Percentiles rank a stretch among this genome's conserved stretches.
Evolutionary conservation across 2,797 vertebrate genomes (phyloP).

Genomic region (Sternotherus odoratus): DNA sequence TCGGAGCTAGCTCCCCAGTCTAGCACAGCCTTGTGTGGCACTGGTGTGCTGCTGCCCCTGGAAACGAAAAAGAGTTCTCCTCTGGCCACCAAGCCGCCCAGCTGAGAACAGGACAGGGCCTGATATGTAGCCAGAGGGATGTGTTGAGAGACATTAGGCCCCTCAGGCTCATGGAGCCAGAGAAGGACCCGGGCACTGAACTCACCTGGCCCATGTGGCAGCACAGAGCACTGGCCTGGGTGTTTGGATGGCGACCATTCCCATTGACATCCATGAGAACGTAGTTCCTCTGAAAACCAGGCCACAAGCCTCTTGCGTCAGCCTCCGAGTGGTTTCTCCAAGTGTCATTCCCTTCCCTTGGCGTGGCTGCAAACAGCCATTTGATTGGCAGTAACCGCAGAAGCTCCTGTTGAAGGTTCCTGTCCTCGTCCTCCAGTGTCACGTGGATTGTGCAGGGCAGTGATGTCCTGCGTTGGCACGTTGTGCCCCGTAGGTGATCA

Average conservation of each 20-base stretch:
- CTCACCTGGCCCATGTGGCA: background rate
- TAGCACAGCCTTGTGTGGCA: rapidly evolving
- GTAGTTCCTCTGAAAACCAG: background rate
- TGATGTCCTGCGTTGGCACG: background rate
- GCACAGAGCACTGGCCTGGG: background rate
- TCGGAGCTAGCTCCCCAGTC: background rate
- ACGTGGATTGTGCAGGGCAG: background rate
- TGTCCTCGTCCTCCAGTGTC: background rate
- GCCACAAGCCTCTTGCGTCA: rapidly evolving
- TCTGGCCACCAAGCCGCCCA: background rate
- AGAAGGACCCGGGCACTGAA: background rate
- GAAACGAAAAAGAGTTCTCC: background rate
- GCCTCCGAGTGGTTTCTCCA: background rate
- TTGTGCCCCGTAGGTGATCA: background rate
- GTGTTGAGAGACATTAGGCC: background rate
- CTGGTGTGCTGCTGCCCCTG: rapidly evolving
- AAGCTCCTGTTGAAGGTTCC: background rate
- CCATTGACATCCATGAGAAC: background rate
- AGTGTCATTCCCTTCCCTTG: background rate
- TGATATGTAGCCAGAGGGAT: background rate
- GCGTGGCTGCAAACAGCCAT: background rate
- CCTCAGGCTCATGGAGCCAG: background rate
- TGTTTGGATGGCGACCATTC: background rate
- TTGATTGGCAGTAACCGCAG: rapidly evolving
- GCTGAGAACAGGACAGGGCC: background rate